These are phyloP conservation scores for Bungarus multicinctus DNA, from an alignment of 2,113 vertebrate genomes.

Conservation along the genomic window DNA sequence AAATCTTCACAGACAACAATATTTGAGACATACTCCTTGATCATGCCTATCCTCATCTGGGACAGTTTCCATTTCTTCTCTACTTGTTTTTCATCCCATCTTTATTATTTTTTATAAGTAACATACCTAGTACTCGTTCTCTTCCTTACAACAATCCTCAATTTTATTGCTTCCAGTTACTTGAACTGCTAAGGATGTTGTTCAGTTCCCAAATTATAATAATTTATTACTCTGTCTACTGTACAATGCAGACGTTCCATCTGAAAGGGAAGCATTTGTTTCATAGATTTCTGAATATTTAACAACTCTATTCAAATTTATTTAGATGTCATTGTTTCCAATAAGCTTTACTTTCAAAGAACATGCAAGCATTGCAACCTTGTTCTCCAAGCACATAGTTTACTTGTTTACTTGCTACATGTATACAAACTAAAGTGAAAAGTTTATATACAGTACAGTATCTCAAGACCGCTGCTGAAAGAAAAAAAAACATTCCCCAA, in stretches of 20 bases:
- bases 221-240: not conserved
- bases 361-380: not conserved
- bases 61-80: not conserved
- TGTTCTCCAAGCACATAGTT: not conserved
- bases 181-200: not conserved
- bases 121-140: not conserved
- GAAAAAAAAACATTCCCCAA: not conserved
- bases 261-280: not conserved
- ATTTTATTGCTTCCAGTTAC: not conserved
- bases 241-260: not conserved
- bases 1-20: not conserved
- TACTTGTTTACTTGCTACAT: not conserved
- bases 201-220: not conserved
- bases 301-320: not conserved
- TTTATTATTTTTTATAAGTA: not conserved
- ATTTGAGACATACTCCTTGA: not conserved
- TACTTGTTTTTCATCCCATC: not conserved
- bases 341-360: not conserved
- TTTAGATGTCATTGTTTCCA: not conserved
- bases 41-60: not conserved
- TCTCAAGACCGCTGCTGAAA: not conserved
- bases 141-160: not conserved
- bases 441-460: not conserved
- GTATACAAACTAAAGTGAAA: not conserved
- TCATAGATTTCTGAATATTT: not conserved